These are phyloP conservation scores for Lacerta bilineata DNA, from an alignment of 2,797 vertebrate genomes.

Conservation along the genomic window DNA sequence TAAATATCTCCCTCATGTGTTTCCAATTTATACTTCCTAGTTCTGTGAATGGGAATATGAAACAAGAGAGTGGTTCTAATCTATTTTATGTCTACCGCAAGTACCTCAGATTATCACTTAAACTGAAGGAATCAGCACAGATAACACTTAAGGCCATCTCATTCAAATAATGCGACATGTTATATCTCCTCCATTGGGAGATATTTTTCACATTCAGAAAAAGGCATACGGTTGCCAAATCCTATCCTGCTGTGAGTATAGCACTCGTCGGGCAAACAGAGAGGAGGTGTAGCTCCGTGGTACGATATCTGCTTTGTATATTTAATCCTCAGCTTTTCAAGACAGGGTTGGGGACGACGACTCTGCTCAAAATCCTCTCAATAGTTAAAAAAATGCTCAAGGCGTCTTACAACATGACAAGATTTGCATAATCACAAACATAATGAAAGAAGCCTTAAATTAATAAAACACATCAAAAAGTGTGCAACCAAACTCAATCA, in stretches of 20 bases:
- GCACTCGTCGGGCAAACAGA: too few species aligned
- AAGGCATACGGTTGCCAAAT: neutral
- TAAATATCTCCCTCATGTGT: constrained; percentile 32
- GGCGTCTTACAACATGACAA: too few species aligned
- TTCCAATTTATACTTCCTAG: constrained; percentile 50
- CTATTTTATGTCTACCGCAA: neutral
- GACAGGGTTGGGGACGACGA: too few species aligned
- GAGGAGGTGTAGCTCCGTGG: too few species aligned
- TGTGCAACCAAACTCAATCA: too few species aligned
- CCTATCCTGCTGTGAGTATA: neutral
- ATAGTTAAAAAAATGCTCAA: too few species aligned
- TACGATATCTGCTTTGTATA: too few species aligned
- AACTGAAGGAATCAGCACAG: neutral
- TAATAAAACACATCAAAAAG: too few species aligned
- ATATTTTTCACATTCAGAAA: neutral
- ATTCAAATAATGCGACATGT: neutral
- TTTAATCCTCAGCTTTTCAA: too few species aligned
- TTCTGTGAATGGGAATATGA: constrained; percentile 8
- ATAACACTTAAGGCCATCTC: neutral
- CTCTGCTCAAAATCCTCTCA: too few species aligned
- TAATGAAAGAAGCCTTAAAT: too few species aligned
- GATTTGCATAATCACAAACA: too few species aligned
- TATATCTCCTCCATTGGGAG: neutral
- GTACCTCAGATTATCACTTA: constrained; percentile 21
- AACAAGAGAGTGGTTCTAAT: constrained; percentile 3